phyloP scores from a whole-genome alignment of 2,797 vertebrate genomes.

The Gambelia wislizenii region DNA sequence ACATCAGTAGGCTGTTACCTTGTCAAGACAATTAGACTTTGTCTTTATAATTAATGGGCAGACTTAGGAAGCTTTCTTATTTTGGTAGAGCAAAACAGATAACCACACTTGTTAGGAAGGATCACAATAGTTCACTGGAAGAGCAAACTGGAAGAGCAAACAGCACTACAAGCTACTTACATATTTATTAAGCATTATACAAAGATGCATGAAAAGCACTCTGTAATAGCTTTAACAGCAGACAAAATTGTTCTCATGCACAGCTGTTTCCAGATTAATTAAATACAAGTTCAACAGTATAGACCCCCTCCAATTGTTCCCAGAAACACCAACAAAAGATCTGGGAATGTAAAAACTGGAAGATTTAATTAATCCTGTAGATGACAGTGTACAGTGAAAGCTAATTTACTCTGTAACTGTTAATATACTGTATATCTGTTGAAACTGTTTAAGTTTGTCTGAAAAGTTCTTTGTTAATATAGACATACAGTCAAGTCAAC shows the following conservation, averaged over 20 bases:
- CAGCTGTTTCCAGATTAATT: constrained; percentile 20
- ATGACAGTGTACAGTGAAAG: not conserved
- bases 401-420: not conserved
- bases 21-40: not conserved
- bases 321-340: not conserved
- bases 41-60: not conserved
- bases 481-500: not conserved
- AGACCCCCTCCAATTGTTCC: not conserved
- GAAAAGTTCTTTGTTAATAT: not conserved
- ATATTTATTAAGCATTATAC: constrained; percentile 35
- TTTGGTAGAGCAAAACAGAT: not conserved
- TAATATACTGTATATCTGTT: not conserved
- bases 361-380: constrained; percentile 18
- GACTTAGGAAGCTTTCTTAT: not conserved
- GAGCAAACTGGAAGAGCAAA: constrained; percentile 27
- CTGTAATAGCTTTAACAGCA: not conserved
- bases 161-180: constrained; percentile 23
- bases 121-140: constrained; percentile 25
- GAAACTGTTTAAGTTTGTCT: not conserved
- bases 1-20: not conserved
- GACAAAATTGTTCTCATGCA: not conserved
- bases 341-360: not conserved
- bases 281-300: not conserved
- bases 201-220: constrained; percentile 18
- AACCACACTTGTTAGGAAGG: constrained; percentile 15